Base-by-base conservation (phyloP, 37 sponge, comb jelly and placozoan genomes). In the Axinella damicornis region DNA sequence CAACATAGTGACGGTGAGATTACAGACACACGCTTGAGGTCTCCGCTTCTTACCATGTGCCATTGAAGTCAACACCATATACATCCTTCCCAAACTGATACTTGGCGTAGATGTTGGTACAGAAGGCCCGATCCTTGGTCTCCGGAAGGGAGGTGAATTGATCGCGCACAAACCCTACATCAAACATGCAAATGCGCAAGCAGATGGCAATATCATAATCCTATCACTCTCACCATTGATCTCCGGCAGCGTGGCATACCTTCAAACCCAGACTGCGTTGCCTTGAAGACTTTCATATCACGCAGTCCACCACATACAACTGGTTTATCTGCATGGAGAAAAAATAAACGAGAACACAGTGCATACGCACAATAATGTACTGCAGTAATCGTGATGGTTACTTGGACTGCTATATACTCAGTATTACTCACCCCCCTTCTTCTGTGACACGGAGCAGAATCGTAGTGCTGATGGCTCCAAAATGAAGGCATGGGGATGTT, bases 191-290 rank as follows among this genome's bases (percentile, higher is more conserved):
- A n/a, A n/a, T n/a, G n/a, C n/a, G n/a, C n/a, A n/a, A n/a, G 15
- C 57, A 56, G 15, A 18, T 15, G 18, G 18, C 15, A 56, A 18
- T 56, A 56, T 56, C 25, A 65, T 22, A 15, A 21, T 24, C 11
- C 35, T 33, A 70, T 70, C 21, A 53, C 5, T 46, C 6, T 19
- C 57, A 56, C 18, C 17, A 18, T 56, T 18, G 18, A 56, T 56
- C 30, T 32, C 30, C 66, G 36, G 30, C 27, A 21, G 16, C 58
- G n/a, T 27, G 5, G 62, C 68, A 20, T 32, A 79, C 87, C 82
- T 73, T 84, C 85, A 83, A 89, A 89, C 2, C 90, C 90, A 11
- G 90, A 89, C 69, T 89, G 84, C 36, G 90, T 89, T 14, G 90
- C 62, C 76, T 89, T 89, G 33, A 89, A 76, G 16, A 89, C 37